These are phyloP conservation scores for Cinclus cinclus DNA, from an alignment of 2,113 vertebrate species.

Conservation along the genomic window DNA sequence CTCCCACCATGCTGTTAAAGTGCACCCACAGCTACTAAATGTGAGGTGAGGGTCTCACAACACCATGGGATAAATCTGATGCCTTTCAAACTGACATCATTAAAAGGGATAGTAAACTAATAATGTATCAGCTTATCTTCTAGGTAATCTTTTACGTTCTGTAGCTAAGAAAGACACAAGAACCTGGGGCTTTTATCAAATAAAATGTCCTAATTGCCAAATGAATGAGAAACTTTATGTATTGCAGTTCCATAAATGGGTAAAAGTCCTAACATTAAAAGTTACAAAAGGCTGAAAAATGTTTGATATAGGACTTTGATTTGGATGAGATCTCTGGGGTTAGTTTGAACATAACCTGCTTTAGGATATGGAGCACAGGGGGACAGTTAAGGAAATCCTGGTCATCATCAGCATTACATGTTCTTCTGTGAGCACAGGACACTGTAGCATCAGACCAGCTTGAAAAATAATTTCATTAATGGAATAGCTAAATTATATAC, in stretches of 20 bases:
- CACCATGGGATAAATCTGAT: not conserved
- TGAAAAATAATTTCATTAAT: not conserved
- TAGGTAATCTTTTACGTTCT: not conserved
- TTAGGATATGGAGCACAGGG: not conserved
- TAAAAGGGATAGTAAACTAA: not conserved
- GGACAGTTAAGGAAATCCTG: not conserved
- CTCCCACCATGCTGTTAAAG: not conserved
- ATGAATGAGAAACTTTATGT: not conserved
- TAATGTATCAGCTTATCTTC: not conserved
- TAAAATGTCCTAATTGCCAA: not conserved
- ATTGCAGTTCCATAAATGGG: not conserved
- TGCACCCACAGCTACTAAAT: not conserved
- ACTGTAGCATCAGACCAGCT: not conserved
- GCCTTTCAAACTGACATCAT: not conserved
- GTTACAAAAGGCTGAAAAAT: not conserved
- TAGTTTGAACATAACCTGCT: not conserved
- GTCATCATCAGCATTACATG: not conserved
- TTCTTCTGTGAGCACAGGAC: not conserved
- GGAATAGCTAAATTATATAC: not conserved
- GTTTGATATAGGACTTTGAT: not conserved
- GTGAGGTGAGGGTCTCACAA: not conserved
- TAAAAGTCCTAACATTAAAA: not conserved
- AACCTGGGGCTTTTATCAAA: not conserved
- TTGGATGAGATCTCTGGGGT: not conserved
- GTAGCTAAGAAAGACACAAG: not conserved